phyloP scores from a whole-genome alignment of 2,113 vertebrate species.

The Pionites leucogaster region DNA sequence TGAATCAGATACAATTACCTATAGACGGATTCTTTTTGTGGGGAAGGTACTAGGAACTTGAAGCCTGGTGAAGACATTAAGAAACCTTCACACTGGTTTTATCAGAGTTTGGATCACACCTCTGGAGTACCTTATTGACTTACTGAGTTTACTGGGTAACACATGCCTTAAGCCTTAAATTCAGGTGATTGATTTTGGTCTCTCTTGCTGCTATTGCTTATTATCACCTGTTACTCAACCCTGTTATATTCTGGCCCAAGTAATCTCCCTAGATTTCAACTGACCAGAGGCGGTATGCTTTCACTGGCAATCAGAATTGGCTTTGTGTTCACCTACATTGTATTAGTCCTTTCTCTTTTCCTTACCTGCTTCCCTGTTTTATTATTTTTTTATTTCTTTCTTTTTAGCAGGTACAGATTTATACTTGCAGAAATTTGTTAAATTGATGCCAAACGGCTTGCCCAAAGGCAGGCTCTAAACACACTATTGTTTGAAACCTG shows the following conservation, averaged over 20 bases:
- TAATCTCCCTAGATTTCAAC: background rate
- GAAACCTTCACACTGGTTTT: background rate
- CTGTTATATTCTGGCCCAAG: background rate
- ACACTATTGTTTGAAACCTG: slow-evolving; percentile 53
- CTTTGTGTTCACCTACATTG: background rate
- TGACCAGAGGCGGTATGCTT: background rate
- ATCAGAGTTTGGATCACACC: background rate
- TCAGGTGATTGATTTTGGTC: background rate
- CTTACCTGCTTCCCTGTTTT: background rate
- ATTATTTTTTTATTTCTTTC: no score
- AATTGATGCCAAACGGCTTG: slow-evolving; percentile 17
- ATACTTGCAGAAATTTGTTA: background rate
- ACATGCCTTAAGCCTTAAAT: background rate
- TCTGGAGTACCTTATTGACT: background rate
- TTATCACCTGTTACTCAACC: background rate
- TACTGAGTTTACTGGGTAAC: background rate
- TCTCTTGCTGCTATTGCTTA: background rate
- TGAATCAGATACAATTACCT: background rate
- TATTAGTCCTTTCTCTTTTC: background rate
- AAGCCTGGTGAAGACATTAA: background rate
- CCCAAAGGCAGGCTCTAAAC: slow-evolving; percentile 46
- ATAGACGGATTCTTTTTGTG: background rate
- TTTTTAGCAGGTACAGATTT: background rate
- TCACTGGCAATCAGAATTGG: background rate
- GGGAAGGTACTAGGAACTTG: background rate